Evolutionary conservation across 2,113 vertebrate genomes (phyloP).

Genomic region (Strix uralensis): DNA sequence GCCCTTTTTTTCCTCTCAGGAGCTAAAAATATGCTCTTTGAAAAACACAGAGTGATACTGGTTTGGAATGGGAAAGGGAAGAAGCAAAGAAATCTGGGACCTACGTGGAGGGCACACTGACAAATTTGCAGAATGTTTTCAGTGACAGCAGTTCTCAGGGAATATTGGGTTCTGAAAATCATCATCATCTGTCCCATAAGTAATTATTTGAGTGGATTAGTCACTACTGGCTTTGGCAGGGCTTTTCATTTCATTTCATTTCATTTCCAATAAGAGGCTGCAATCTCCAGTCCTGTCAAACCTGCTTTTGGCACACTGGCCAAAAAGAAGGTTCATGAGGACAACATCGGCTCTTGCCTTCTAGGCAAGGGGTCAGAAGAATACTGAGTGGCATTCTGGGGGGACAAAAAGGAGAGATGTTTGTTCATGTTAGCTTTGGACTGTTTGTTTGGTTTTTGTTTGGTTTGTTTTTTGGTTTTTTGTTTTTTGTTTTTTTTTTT

Average conservation of each 20-base stretch:
- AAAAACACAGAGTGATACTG: background rate
- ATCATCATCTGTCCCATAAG: background rate
- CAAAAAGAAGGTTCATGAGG: background rate
- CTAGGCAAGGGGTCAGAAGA: background rate
- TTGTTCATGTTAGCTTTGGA: background rate
- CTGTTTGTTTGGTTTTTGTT: background rate
- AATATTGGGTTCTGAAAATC: background rate
- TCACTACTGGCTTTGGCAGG: background rate
- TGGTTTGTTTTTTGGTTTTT: background rate
- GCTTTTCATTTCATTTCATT: background rate
- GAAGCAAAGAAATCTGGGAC: background rate
- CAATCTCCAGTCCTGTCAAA: background rate
- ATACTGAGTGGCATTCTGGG: background rate
- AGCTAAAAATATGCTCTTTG: background rate
- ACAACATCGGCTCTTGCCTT: background rate
- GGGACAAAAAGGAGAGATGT: background rate
- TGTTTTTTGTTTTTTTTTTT: background rate
- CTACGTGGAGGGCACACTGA: background rate
- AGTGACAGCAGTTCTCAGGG: background rate
- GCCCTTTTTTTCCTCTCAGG: background rate
- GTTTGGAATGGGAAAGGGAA: background rate
- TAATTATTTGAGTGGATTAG: constrained; percentile 27
- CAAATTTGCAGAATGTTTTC: background rate
- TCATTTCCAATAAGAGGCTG: background rate
- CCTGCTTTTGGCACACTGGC: background rate